A percentile compares a stretch with the other conserved stretches of the same genome.
Conservation (phyloP, 64 coral and sea anemone genomes). For the Montipora cactus region DNA sequence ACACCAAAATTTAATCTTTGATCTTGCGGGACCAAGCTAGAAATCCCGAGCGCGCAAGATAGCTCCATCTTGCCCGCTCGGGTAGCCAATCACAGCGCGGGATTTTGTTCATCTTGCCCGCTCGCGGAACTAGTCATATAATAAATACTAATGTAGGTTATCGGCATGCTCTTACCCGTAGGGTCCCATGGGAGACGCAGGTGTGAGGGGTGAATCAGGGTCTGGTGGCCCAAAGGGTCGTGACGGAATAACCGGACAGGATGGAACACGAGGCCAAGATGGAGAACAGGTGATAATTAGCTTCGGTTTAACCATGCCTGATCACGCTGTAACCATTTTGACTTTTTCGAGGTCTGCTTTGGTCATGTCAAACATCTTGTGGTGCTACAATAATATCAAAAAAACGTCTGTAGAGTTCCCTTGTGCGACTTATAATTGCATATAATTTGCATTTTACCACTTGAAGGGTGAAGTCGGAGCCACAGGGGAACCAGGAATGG, state of each 20-base stretch:
- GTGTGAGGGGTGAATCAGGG: not conserved
- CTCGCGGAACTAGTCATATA: too few species aligned
- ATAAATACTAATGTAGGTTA: too few species aligned
- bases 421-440: not conserved
- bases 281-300: not conserved
- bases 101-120: too few species aligned
- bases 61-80: too few species aligned
- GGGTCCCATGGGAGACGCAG: not conserved
- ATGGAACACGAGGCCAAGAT: not conserved
- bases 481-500: not conserved
- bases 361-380: too few species aligned
- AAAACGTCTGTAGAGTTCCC: not conserved
- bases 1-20: too few species aligned
- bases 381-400: not conserved
- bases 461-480: not conserved
- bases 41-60: too few species aligned
- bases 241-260: not conserved
- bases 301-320: not conserved
- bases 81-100: too few species aligned
- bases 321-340: too few species aligned
- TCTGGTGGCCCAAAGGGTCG: not conserved
- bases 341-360: too few species aligned
- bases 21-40: too few species aligned
- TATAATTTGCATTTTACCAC: not conserved
- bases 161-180: not conserved